A percentile compares a stretch with the other conserved stretches of the same genome.
phyloP scores from a whole-genome alignment of 1,140 invertebrate genomes.

The Psilanteris sp. region DNA sequence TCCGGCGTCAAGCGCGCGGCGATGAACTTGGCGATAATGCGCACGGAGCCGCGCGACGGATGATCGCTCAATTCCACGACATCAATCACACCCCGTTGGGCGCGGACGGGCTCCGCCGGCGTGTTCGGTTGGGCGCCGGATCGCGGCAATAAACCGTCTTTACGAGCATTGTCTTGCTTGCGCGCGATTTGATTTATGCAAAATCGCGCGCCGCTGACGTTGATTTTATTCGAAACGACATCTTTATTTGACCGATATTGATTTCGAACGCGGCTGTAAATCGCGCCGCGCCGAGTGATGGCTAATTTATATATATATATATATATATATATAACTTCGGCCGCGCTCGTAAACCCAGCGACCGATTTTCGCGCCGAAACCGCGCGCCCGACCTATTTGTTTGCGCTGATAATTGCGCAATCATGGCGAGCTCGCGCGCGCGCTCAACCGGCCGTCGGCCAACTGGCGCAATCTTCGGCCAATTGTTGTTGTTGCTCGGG shows the following conservation, averaged over 20 bases:
- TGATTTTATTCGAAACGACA: constrained; percentile 35
- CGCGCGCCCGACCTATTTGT: not conserved
- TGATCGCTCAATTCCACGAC: constrained; percentile 74
- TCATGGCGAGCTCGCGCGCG: not conserved
- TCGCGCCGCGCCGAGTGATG: constrained; percentile 6
- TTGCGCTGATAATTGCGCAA: not conserved
- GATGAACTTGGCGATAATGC: constrained; percentile 53
- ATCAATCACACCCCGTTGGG: constrained; percentile 71
- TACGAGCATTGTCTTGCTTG: constrained; percentile 74
- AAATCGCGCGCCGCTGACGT: constrained; percentile 21
- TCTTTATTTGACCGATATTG: constrained; percentile 47
- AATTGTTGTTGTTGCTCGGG: constrained; percentile 68
- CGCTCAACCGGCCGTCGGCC: not conserved
- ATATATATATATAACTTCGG: too few species aligned
- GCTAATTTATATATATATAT: constrained; percentile 28
- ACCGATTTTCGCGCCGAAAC: too few species aligned
- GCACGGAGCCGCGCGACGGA: constrained; percentile 68
- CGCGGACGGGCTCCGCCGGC: too few species aligned
- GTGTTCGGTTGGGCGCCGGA: too few species aligned
- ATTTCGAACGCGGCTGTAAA: constrained; percentile 20
- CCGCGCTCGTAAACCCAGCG: too few species aligned
- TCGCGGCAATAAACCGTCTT: constrained; percentile 72
- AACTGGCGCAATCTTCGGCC: constrained; percentile 21
- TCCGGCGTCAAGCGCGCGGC: constrained; percentile 30
- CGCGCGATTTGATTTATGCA: constrained; percentile 43